Conservation (phyloP, 2,888 invertebrate species). For the Smittia sp. region DNA sequence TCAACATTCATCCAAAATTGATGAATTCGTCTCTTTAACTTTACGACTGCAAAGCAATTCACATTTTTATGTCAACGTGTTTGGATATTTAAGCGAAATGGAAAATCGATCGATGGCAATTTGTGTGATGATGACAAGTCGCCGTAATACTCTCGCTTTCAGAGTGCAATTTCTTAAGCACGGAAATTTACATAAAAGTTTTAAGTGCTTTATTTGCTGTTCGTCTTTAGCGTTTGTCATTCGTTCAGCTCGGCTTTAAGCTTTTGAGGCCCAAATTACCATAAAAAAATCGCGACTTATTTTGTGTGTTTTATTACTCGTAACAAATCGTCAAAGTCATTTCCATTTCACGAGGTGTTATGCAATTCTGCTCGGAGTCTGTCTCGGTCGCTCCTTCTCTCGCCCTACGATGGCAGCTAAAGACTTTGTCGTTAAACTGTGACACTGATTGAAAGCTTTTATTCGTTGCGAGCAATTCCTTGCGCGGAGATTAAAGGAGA, state of each 20-base stretch:
- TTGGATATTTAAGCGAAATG: background rate
- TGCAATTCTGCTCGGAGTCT: no score
- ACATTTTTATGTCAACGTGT: background rate
- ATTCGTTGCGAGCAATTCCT: no score
- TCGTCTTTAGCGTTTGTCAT: background rate
- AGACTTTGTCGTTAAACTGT: no score
- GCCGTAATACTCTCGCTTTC: background rate
- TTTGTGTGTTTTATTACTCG: conserved; percentile 9
- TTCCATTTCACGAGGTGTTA: no score
- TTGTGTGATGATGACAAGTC: conserved; percentile 4
- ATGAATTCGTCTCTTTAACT: conserved; percentile 11
- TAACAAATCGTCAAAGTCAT: background rate
- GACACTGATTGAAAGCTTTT: no score
- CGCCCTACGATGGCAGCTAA: no score
- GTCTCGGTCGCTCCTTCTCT: no score
- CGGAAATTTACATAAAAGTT: conserved; percentile 1
- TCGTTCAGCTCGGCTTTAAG: background rate
- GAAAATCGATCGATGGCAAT: conserved; percentile 20
- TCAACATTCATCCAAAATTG: background rate
- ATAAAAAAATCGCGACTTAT: background rate
- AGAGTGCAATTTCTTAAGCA: background rate
- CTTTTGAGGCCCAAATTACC: background rate
- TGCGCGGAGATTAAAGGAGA: background rate
- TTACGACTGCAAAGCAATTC: background rate
- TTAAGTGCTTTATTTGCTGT: conserved; percentile 20